Base-by-base conservation (phyloP, 2,113 vertebrate genomes). In the Silurus asotus region DNA sequence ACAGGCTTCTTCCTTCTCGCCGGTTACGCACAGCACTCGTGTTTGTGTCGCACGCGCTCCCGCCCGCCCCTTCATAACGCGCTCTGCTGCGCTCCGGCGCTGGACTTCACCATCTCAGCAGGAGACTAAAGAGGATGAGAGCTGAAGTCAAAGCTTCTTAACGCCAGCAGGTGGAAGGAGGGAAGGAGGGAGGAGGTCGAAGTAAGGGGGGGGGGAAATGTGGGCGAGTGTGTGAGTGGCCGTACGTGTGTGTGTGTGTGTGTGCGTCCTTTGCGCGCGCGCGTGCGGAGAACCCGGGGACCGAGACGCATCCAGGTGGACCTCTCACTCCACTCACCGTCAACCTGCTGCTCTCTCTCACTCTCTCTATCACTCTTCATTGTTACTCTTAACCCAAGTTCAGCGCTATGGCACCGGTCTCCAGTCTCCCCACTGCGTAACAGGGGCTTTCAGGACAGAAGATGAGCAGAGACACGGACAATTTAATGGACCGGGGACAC, bases 101-200 rank as follows among this genome's bases (percentile, higher is more conserved):
- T 61, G 17, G 23, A 45, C 77, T 20, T 7, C 19, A 58, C 45
- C 17, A 87, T 83, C 37, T 82, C 84, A 91, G 92, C 88, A 90
- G 86, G 92, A 59, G 87, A 88, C 85, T 89, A 91, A 94, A 92
- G 92, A 92, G 93, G 92, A 93, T 95, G 92, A 93, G 93, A 95
- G 91, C 91, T 94, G 91, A 92, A 93, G 93, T 92, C 91, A 94
- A 95, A 95, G 94, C 93, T 90, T 93, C 93, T 95, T 95, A 95
- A 92, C 90, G 86, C 85, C 92, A 90, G 92, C 93, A 91, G 91
- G 92, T 92, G 90, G 90, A 84, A 86, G 88, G 77, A 79, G 77
- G 75, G 72, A 82, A 82, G 86, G 88, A 70, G 88, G 90, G 89
- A 91, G 88, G 89, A 82, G 78, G 74, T 15, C 23, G n/a, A 81